Evolutionary conservation across 1,140 invertebrate genomes (phyloP), one percentile per base, ranked within the genome.

Genomic region (Kradibia gibbosae): DNA sequence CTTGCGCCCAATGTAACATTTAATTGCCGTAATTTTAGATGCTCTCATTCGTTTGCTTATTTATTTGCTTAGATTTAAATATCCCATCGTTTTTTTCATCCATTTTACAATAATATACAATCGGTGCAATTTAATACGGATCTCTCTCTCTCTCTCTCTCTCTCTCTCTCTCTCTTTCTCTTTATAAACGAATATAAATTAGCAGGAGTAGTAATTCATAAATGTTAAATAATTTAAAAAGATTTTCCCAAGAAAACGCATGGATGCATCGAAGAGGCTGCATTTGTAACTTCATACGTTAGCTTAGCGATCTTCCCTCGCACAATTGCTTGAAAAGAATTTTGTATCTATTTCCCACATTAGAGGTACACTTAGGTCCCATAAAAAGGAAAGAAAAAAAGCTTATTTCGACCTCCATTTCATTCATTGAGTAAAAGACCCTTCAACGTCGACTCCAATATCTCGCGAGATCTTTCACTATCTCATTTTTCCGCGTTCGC

Each of bases 251-350:
- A n/a, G 57, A 79, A 82, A 75, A 65, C n/a, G 25, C 48, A 42
- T 73, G 13, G 28, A 65, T 78, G 60, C n/a, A 62, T 36, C 48
- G 22, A 50, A 60, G 34, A 71, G 22, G 70, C 4, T 17, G 81
- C 53, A 82, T 82, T 82, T 78, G 76, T 82, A 82, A 82, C 76
- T 82, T 39, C 81, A 78, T 65, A 82, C 75, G 55, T 82, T 82
- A 70, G 75, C 75, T 82, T 79, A 77, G 76, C 74, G 75, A 70
- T 80, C 60, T 83, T 72, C 34, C 55, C 73, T 45, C 74, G 42
- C 4, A 79, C 70, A 79, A 78, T 82, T 65, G 57, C 34, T 71
- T 72, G 34, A 78, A 78, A 78, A 62, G 55, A 31, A 81, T 70
- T 82, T 78, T 78, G 36, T 84, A 84, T 82, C 73, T 78, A 82